Percentiles rank a stretch among this genome's conserved stretches.
Evolutionary conservation across 2,888 invertebrate genomes (phyloP).

Genomic region (Deilephila porcellus): DNA sequence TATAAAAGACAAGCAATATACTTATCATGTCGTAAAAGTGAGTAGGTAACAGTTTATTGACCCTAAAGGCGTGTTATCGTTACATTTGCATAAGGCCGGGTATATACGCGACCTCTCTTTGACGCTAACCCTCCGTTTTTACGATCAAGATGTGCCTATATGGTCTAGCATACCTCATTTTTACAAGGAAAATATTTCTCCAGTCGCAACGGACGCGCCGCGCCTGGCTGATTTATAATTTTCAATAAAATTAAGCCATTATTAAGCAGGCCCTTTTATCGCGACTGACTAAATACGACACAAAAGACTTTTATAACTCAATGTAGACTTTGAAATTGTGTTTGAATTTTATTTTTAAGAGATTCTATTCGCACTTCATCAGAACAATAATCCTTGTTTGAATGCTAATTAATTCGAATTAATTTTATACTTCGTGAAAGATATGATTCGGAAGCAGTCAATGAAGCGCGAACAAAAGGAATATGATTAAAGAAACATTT

Average conservation of each 20-base stretch:
- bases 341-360: conserved; percentile 63
- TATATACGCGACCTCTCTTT: conserved; percentile 60
- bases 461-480: conserved; percentile 11
- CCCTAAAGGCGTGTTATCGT: conserved; percentile 81
- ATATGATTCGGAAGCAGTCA: conserved; percentile 48
- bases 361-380: conserved; percentile 63
- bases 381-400: conserved; percentile 77
- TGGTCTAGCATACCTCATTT: conserved; percentile 52
- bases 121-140: conserved; percentile 71
- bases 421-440: conserved; percentile 65
- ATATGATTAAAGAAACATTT: conserved; percentile 12
- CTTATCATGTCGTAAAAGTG: conserved; percentile 80
- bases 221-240: conserved; percentile 36
- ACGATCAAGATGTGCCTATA: conserved; percentile 63
- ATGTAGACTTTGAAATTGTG: conserved; percentile 60
- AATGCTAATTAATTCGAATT: conserved; percentile 78
- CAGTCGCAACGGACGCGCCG: conserved; percentile 27
- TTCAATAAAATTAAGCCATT: conserved; percentile 28
- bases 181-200: conserved; percentile 50
- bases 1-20: conserved; percentile 71
- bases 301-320: conserved; percentile 60
- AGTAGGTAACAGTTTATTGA: conserved; percentile 82
- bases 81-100: conserved; percentile 78
- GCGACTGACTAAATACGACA: conserved; percentile 43
- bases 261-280: conserved; percentile 34